Evolutionary conservation across 2,113 vertebrate species (phyloP).

Genomic region (Mobula birostris): DNA sequence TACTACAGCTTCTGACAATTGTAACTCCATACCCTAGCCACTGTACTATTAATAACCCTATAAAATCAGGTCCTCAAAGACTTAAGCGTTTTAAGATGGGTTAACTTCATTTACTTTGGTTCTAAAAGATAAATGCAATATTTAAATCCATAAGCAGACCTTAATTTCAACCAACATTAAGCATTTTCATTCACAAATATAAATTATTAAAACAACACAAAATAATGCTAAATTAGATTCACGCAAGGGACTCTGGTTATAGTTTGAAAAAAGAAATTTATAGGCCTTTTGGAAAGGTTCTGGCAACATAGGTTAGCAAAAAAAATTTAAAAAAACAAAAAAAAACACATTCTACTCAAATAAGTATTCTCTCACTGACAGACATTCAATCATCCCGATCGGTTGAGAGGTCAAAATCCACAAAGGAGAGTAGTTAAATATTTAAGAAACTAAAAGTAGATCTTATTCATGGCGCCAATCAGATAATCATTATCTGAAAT

Average conservation of each 20-base stretch:
- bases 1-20: neutral
- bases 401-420: slow-evolving; percentile 1
- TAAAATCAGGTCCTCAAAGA: neutral
- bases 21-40: neutral
- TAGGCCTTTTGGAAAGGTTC: no score
- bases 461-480: neutral
- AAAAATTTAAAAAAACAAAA: no score
- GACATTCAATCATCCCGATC: neutral
- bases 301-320: no score
- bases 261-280: neutral
- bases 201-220: neutral
- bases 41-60: neutral
- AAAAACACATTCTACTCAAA: no score
- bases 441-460: neutral
- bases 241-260: neutral
- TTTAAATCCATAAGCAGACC: neutral
- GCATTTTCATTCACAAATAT: neutral
- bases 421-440: neutral
- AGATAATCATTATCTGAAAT: neutral
- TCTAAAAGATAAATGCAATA: neutral
- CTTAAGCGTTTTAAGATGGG: neutral
- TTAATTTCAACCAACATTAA: neutral
- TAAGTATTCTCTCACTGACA: neutral
- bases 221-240: neutral
- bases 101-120: neutral